Evolutionary conservation across 2,113 vertebrate species (phyloP).

Genomic region (Ochotona curzoniae): DNA sequence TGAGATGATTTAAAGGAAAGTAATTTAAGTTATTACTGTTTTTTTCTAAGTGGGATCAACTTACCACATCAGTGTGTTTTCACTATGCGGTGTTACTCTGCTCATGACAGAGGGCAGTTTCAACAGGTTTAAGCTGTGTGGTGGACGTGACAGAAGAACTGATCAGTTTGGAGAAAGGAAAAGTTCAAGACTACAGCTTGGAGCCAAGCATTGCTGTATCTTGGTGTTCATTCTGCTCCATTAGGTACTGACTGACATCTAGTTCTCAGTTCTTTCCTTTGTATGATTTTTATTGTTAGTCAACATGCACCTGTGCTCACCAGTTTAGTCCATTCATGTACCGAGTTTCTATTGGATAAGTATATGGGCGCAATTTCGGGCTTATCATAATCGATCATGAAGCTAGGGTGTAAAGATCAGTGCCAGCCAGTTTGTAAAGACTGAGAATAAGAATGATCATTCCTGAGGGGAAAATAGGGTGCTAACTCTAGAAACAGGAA

Average conservation of each 20-base stretch:
- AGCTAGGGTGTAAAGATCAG: neutral
- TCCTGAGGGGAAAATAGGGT: neutral
- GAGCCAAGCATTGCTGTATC: neutral
- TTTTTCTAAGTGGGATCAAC: conserved; percentile 27
- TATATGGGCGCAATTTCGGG: neutral
- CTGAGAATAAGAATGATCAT: neutral
- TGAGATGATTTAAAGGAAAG: neutral
- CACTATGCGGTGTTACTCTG: conserved; percentile 29
- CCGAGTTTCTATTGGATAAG: neutral
- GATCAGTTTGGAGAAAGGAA: neutral
- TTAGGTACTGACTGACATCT: neutral
- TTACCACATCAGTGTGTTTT: neutral
- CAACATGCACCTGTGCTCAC: neutral
- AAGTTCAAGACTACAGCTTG: neutral
- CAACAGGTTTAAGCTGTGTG: neutral
- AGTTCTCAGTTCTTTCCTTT: neutral
- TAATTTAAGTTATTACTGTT: neutral
- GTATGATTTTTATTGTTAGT: neutral
- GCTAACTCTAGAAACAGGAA: neutral
- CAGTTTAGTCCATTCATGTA: neutral
- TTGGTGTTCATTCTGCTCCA: neutral
- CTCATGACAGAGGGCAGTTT: neutral
- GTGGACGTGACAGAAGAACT: neutral
- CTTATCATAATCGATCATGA: neutral
- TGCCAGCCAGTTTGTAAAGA: neutral